Evolutionary conservation across 2,113 vertebrate genomes (phyloP).

Genomic region (Myodes glareolus): DNA sequence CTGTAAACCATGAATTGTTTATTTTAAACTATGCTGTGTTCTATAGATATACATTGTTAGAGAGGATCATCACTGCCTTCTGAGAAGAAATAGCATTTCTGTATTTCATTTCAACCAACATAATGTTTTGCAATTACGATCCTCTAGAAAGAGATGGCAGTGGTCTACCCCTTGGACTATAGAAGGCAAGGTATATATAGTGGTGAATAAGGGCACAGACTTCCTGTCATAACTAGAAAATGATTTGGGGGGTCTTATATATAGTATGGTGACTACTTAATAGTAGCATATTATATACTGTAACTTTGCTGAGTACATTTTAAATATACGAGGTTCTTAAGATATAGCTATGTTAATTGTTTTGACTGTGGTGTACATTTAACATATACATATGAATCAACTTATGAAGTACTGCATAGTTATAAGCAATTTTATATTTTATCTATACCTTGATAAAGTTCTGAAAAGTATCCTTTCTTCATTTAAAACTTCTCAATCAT

Average conservation of each 20-base stretch:
- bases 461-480: neutral
- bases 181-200: neutral
- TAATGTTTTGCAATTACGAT: neutral
- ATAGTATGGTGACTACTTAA: neutral
- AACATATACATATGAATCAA: neutral
- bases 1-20: slow-evolving; percentile 70
- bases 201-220: neutral
- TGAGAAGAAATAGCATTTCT: slow-evolving; percentile 54
- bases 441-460: neutral
- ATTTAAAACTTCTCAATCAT: neutral
- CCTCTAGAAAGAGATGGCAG: neutral
- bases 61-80: slow-evolving; percentile 56
- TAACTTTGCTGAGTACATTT: neutral
- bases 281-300: neutral
- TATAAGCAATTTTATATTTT: neutral
- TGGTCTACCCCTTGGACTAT: neutral
- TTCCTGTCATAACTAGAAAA: neutral
- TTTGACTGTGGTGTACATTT: neutral
- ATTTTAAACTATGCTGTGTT: slow-evolving; percentile 21
- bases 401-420: neutral
- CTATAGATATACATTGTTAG: slow-evolving; percentile 20
- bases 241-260: neutral
- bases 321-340: neutral
- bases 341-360: neutral
- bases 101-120: neutral